Percentiles rank a stretch among this genome's conserved stretches.
Conservation (phyloP, 2,888 invertebrate genomes). For the Lasius fuliginosus region DNA sequence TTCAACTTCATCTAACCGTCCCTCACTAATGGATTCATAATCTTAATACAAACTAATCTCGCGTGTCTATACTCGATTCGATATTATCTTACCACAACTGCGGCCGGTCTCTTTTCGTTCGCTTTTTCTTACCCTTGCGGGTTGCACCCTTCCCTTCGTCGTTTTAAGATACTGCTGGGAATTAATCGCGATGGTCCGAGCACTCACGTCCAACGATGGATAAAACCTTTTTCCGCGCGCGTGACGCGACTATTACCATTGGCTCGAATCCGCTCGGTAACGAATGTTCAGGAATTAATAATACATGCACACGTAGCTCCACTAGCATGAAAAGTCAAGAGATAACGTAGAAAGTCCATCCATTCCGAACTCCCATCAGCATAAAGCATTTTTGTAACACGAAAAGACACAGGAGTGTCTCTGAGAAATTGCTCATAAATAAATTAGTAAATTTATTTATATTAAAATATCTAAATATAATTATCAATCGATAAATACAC, state of each 20-base stretch:
- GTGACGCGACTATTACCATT: constrained; percentile 55
- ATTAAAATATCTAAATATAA: background rate
- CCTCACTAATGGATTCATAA: constrained; percentile 83
- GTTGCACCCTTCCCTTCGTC: constrained; percentile 19
- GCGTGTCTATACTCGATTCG: constrained; percentile 81
- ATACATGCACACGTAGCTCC: constrained; percentile 52
- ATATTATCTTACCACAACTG: constrained; percentile 72
- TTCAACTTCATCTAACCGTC: constrained; percentile 74
- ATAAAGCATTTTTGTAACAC: constrained; percentile 16
- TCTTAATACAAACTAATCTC: constrained; percentile 81
- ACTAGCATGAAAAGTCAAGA: constrained; percentile 47
- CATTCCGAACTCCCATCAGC: constrained; percentile 26
- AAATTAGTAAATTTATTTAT: background rate
- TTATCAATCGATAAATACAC: background rate
- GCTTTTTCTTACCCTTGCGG: constrained; percentile 17
- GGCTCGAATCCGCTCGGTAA: constrained; percentile 45
- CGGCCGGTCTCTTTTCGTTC: constrained; percentile 36
- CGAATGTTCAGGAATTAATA: constrained; percentile 54
- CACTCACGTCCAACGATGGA: constrained; percentile 55
- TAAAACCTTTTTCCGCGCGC: constrained; percentile 55
- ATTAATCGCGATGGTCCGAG: constrained; percentile 55
- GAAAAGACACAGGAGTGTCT: background rate
- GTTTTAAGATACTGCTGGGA: constrained; percentile 56
- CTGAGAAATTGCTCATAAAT: background rate
- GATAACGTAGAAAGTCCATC: constrained; percentile 36